Base-by-base conservation (phyloP, 1,140 invertebrate genomes). In the Drusus annulatus region DNA sequence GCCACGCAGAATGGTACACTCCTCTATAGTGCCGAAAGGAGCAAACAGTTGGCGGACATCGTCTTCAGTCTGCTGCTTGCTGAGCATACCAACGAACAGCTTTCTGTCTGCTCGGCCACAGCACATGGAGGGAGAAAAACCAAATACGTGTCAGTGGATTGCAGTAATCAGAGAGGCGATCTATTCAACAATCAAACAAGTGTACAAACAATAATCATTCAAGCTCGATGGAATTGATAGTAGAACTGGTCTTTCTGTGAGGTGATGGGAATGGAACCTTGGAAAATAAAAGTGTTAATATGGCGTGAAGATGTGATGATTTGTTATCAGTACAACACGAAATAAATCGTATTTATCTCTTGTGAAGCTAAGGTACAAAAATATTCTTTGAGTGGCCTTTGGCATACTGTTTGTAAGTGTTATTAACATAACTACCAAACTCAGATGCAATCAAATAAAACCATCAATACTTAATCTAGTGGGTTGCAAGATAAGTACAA, bases 21-120 rank as follows among this genome's bases (percentile, higher is more conserved):
- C 98, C 90, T 99, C 98, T 93, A 99, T 99, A 89, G 94, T 95
- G 85, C 98, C 98, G 90, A 96, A 99, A 80, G 96, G 94, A 86
- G 96, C 94, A 91, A 99, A 99, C 87, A 99, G 92, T 90, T 97
- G 95, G 89, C 96, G 93, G 84, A 99, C 96, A 95, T 99, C 98
- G 87, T 99, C 98, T 93, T 99, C 98, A 84, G 95, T 97, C 90
- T 99, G 98, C 93, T 98, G 97, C 92, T 99, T 99, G 92, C 97
- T 98, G 87, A 99, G 96, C 98, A 99, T 99, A 88, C 98, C 98
- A 92, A 99, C 97, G 93, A 99, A 99, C 92, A 99, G 94, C 93
- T 99, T 99, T 91, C 98, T 93, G 93, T 97, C 96, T 95, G 94
- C 88, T 88, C 86, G 85, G 80, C 85, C 76, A 71, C 81, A 51